Evolutionary conservation across 1,140 invertebrate genomes (phyloP), one percentile per base, ranked within the genome.

Genomic region (Drosophila lini): DNA sequence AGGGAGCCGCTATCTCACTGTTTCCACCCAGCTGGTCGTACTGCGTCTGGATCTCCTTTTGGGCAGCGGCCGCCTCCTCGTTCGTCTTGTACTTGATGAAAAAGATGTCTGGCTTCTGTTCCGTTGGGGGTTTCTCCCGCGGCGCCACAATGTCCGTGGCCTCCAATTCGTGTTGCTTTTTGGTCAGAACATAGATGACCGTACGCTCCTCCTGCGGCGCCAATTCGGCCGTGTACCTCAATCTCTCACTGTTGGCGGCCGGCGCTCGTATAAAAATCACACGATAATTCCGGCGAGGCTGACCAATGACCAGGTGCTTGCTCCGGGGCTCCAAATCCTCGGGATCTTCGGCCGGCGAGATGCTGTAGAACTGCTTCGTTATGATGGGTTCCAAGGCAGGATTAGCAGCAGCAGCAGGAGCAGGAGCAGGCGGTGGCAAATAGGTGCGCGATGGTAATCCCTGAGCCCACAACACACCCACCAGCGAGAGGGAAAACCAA

Each of bases 181-280:
- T 96, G 6, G 96, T 96, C 44, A 97, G 93, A 3, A 97, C 96
- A 91, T 97, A 97, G 76, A 97, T 96, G 45, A 97, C 94, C 13
- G 96, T 97, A 81, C 97, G 97, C 84, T 97, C 96, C 93, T 97
- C 96, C 67, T 95, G 95, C 41, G 95, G 75, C 34, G 95, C 94
- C 77, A 91, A 41, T 63, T 96, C 94, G n/a, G 94, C 93, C 44
- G 96, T 95, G 94, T 93, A 41, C 92, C 93, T 56, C 93, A 95
- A 1, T 0, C 95, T 94, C 57, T 94, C 94, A 42, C 94, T 94
- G 71, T 94, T 93, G 7, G 94, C 93, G 32, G 94, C 94, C 31
- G 96, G 96, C 32, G 96, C 96, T 92, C 96, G 96, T 90, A 97
- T 97, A 94, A 97, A 97, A 81, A 97, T 96, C 73, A 97, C 97